phyloP scores from a whole-genome alignment of 2,113 vertebrate species.

The Bufo bufo region DNA sequence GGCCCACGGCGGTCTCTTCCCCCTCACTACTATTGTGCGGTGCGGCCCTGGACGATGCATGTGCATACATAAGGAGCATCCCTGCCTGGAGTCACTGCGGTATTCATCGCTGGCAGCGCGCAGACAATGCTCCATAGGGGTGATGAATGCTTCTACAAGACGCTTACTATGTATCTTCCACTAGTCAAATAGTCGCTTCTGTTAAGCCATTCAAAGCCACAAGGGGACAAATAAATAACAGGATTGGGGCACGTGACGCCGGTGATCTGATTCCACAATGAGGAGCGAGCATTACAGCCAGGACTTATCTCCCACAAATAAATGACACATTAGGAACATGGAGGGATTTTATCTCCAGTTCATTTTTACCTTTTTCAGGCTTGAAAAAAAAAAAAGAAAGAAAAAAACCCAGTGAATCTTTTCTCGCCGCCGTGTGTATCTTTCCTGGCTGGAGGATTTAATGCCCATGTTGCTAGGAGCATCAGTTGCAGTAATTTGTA shows the following conservation, averaged over 20 bases:
- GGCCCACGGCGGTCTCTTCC: not conserved
- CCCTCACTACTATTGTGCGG: not conserved
- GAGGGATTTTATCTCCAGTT: not conserved
- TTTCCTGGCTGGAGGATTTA: not conserved
- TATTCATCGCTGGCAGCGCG: not conserved
- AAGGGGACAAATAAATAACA: slow-evolving; percentile 37
- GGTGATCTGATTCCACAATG: slow-evolving; percentile 24
- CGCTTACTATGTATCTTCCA: slow-evolving; percentile 31
- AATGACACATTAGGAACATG: slow-evolving; percentile 13
- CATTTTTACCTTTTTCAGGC: slow-evolving; percentile 9
- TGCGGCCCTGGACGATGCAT: not conserved
- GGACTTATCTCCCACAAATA: slow-evolving; percentile 38
- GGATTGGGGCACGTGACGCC: slow-evolving; percentile 10
- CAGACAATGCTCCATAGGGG: not conserved
- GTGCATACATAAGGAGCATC: not conserved
- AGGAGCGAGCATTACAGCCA: slow-evolving; percentile 12
- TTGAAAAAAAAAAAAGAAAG: not conserved
- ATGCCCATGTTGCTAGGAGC: slow-evolving; percentile 14
- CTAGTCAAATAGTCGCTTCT: slow-evolving; percentile 28
- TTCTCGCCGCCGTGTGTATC: not conserved
- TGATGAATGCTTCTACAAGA: slow-evolving; percentile 16
- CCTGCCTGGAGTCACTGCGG: not conserved
- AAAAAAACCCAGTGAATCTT: not conserved
- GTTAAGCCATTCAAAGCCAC: slow-evolving; percentile 33
- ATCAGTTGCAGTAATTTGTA: slow-evolving; percentile 33